These are phyloP conservation scores for Etia nguti DNA, from an alignment of 2,113 vertebrate genomes.

Conservation along the genomic window DNA sequence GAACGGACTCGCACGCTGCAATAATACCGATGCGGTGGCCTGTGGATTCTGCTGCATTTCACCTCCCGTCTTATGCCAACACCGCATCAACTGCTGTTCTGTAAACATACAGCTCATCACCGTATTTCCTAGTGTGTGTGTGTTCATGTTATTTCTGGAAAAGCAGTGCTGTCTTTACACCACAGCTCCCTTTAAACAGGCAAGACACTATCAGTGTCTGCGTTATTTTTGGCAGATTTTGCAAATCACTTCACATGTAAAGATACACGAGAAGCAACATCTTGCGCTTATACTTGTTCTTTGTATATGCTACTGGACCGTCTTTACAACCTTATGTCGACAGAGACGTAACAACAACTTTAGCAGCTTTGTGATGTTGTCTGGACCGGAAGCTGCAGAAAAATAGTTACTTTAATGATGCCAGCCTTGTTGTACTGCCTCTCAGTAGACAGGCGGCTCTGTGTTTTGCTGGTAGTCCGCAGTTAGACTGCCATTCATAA, in stretches of 20 bases:
- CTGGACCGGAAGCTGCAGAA: conserved; percentile 7
- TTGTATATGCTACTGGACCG: background rate
- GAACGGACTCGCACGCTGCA: background rate
- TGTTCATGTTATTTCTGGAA: conserved; percentile 28
- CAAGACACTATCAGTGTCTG: background rate
- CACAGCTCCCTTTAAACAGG: background rate
- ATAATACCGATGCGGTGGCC: conserved; percentile 20
- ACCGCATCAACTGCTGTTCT: background rate
- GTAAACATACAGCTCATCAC: conserved; percentile 7
- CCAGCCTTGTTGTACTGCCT: conserved; percentile 18
- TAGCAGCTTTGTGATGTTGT: background rate
- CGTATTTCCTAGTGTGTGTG: background rate
- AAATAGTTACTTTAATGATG: conserved; percentile 42
- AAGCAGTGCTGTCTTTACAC: background rate
- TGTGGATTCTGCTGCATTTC: conserved; percentile 1
- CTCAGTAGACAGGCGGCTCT: conserved; percentile 19
- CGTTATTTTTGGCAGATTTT: conserved; percentile 23
- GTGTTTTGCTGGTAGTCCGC: conserved; percentile 5
- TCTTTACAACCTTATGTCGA: background rate
- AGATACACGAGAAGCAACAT: background rate
- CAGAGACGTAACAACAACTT: background rate
- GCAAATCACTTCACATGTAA: background rate
- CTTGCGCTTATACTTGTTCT: background rate
- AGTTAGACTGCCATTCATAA: conserved; percentile 47
- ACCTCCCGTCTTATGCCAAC: background rate